Evolutionary conservation across 2,113 vertebrate species (phyloP), one percentile per base, ranked within the genome.

Genomic region (Aegotheles bennettii): DNA sequence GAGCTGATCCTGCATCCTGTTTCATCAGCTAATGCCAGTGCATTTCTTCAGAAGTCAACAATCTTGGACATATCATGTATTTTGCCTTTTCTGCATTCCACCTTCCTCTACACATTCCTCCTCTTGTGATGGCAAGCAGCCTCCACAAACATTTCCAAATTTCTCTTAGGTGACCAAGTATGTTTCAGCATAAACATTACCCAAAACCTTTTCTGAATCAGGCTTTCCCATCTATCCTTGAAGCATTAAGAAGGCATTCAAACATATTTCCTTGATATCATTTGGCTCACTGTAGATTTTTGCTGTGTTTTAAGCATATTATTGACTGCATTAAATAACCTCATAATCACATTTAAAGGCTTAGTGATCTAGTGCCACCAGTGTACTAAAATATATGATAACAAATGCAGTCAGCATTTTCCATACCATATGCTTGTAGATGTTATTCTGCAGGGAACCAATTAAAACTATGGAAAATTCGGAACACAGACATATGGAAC

Each of bases 401-500:
- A 97, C 97, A 98, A 98, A 98, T 97, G 97, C 97, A 98, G 98
- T 98, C 98, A 98, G 98, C 98, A 97, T 97, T 98, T 98, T 98
- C 97, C 96, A 97, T 97, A 98, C 97, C 98, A 97, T 97, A 98
- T 98, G 98, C 97, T 98, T 98, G 96, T 98, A 95, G 98, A 97
- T 96, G 96, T 96, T 98, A 98, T 98, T 99, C 97, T 98, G 98
- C 97, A 95, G 98, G 98, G 97, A 98, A 98, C 98, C 98, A 99
- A 99, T 99, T 99, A 99, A 98, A 98, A 97, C 96, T 98, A 98
- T 97, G 98, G 98, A 98, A 98, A 98, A 98, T 97, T 98, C 99
- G 98, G 98, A 99, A 95, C 95, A 94, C 82, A 96, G 98, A 98
- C 99, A 99, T 98, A 98, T 97, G 98, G 97, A 98, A 97, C 94